A percentile compares a stretch with the other conserved stretches of the same genome.
Conservation (phyloP, 53 echinoderm and acorn worm genomes). For the Apostichopus leukothele region DNA sequence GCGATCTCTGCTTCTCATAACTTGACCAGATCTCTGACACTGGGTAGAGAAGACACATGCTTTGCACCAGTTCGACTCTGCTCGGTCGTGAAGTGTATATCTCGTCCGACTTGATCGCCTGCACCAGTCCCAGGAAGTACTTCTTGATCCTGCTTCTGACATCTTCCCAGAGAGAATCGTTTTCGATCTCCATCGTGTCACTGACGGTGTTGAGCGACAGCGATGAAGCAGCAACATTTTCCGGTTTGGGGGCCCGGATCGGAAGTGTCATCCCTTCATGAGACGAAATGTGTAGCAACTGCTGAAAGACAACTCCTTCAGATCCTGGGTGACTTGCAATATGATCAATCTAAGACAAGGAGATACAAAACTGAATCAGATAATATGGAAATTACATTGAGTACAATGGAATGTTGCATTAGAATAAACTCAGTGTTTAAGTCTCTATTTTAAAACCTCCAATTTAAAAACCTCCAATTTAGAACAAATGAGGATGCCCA, state of each 20-base stretch:
- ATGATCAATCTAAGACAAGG: slow-evolving; percentile 65
- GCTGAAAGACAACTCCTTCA: slow-evolving; percentile 74
- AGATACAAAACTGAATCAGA: neutral
- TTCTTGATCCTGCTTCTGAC: slow-evolving; percentile 78
- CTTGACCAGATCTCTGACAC: slow-evolving; percentile 72
- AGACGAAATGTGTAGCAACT: slow-evolving; percentile 78
- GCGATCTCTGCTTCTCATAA: slow-evolving; percentile 38
- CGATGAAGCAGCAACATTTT: slow-evolving; percentile 64
- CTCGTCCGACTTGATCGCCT: slow-evolving; percentile 19
- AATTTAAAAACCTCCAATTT: too few species aligned
- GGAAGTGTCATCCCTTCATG: slow-evolving; percentile 91
- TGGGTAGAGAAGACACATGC: slow-evolving; percentile 87
- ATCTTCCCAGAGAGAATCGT: slow-evolving; percentile 89
- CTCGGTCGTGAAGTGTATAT: slow-evolving; percentile 10
- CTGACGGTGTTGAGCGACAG: slow-evolving; percentile 82
- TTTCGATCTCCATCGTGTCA: slow-evolving; percentile 75
- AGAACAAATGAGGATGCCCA: too few species aligned
- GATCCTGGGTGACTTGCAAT: slow-evolving; percentile 66
- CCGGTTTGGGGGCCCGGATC: slow-evolving; percentile 70
- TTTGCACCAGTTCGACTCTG: slow-evolving; percentile 76
- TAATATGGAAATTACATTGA: neutral
- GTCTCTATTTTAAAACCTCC: too few species aligned
- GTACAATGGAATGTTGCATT: neutral
- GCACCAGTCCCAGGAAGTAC: slow-evolving; percentile 69
- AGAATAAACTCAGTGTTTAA: too few species aligned